A percentile compares a stretch with the other conserved stretches of the same genome.
Evolutionary conservation across 1,140 invertebrate genomes (phyloP).

Genomic region (Neelides sp.): DNA sequence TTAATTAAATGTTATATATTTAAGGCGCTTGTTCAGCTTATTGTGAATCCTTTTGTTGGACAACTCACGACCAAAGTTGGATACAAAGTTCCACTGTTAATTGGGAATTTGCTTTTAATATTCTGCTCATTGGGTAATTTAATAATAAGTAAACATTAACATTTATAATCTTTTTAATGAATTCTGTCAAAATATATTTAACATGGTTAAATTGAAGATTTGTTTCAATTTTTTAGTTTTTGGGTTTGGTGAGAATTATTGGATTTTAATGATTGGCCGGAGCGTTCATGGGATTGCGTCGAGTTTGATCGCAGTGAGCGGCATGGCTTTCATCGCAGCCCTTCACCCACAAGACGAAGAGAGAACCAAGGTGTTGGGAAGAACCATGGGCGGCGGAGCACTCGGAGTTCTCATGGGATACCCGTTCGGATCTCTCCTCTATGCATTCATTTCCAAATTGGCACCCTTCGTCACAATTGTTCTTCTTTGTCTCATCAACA

Average conservation of each 20-base stretch:
- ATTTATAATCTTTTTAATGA: neutral
- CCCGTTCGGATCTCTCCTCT: constrained; percentile 60
- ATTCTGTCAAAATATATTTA: neutral
- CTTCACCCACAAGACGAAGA: constrained; percentile 44
- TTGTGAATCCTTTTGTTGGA: constrained; percentile 69
- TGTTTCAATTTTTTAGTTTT: constrained; percentile 49
- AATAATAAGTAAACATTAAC: neutral
- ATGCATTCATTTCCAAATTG: constrained; percentile 58
- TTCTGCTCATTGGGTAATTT: constrained; percentile 64
- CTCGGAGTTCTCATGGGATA: constrained; percentile 65
- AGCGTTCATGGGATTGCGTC: constrained; percentile 76
- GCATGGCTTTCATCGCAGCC: constrained; percentile 43
- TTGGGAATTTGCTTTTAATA: constrained; percentile 67
- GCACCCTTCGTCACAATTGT: constrained; percentile 59
- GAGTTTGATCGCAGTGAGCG: constrained; percentile 56
- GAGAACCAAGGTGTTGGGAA: constrained; percentile 57
- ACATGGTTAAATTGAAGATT: neutral
- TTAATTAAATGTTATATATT: constrained; percentile 34
- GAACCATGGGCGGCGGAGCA: constrained; percentile 64
- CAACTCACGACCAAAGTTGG: constrained; percentile 53
- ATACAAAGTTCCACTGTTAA: constrained; percentile 65
- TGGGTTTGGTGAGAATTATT: constrained; percentile 63
- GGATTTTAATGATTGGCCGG: constrained; percentile 58
- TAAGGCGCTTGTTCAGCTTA: constrained; percentile 67
- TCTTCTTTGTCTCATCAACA: constrained; percentile 42